A percentile compares a stretch with the other conserved stretches of the same genome.
Conservation (phyloP, 2,888 invertebrate species). For the Chymomyza fuscimana region DNA sequence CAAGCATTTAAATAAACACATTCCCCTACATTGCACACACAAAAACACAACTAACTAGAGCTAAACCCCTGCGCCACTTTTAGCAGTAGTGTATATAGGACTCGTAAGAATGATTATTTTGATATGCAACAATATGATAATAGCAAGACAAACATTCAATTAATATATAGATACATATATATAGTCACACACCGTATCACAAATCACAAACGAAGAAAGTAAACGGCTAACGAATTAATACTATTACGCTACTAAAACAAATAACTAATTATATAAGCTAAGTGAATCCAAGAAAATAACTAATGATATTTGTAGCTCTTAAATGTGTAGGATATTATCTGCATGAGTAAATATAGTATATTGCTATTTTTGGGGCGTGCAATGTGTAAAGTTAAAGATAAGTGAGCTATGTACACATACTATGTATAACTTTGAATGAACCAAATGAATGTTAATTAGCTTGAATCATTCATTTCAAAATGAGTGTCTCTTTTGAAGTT, state of each 20-base stretch:
- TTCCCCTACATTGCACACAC: conserved; percentile 20
- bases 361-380: not conserved
- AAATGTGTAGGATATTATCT: not conserved
- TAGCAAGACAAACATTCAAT: conserved; percentile 48
- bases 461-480: not conserved
- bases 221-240: conserved; percentile 44
- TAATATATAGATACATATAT: conserved; percentile 39
- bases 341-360: no score
- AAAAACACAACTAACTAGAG: conserved; percentile 17
- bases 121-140: conserved; percentile 65
- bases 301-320: conserved; percentile 40
- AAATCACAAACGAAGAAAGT: conserved; percentile 39
- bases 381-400: not conserved
- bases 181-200: conserved; percentile 55
- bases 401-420: no score
- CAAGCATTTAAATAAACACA: conserved; percentile 20
- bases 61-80: conserved; percentile 47
- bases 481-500: not conserved
- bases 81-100: conserved; percentile 20
- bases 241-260: not conserved
- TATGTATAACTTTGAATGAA: no score
- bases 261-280: not conserved
- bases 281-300: not conserved
- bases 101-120: conserved; percentile 49
- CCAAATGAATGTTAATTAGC: no score